Evolutionary conservation across 2,888 invertebrate genomes (phyloP).

Genomic region (Drosophila birchii): DNA sequence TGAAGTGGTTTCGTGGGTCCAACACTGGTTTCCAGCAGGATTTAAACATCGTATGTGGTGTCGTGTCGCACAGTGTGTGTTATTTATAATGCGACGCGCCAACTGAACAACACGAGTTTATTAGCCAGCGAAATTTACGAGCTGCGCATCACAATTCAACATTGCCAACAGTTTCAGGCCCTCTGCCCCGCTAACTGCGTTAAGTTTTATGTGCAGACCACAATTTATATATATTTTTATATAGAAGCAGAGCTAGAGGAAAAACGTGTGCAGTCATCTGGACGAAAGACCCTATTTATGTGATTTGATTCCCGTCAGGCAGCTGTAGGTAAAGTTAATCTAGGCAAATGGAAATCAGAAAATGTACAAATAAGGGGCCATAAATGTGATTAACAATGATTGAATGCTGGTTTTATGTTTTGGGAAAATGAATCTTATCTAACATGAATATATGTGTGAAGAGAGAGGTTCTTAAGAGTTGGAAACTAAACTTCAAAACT

Average conservation of each 20-base stretch:
- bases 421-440: neutral
- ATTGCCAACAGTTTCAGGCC: slow-evolving; percentile 29
- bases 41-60: slow-evolving; percentile 13
- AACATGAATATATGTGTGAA: neutral
- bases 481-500: neutral
- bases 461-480: neutral
- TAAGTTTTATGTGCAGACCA: slow-evolving; percentile 12
- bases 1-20: slow-evolving; percentile 19
- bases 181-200: neutral
- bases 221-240: neutral
- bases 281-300: slow-evolving; percentile 17
- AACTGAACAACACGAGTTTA: slow-evolving; percentile 48
- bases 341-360: slow-evolving; percentile 14
- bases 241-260: neutral
- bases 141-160: slow-evolving; percentile 32
- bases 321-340: slow-evolving; percentile 15
- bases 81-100: slow-evolving; percentile 56
- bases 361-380: neutral
- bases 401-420: neutral
- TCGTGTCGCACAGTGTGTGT: slow-evolving; percentile 33
- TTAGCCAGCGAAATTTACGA: slow-evolving; percentile 47
- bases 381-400: slow-evolving; percentile 8
- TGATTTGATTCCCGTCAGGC: slow-evolving; percentile 7
- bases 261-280: slow-evolving; percentile 22
- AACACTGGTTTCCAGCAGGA: slow-evolving; percentile 4